These are phyloP conservation scores for Orchestes rusci DNA, from an alignment of 2,888 invertebrate species.

Conservation along the genomic window DNA sequence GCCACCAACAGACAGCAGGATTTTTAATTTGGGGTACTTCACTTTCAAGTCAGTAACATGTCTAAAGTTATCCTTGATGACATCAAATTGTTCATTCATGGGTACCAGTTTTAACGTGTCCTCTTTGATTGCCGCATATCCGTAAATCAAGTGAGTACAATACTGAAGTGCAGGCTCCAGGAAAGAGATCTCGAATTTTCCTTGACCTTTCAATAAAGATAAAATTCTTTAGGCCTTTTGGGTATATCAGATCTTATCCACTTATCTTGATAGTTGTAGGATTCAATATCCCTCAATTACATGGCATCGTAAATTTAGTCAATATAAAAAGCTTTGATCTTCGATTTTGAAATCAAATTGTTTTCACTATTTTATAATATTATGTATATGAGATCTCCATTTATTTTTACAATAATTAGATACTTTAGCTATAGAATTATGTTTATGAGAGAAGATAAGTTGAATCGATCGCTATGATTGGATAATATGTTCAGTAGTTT, in stretches of 20 bases:
- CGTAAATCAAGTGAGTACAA: slow-evolving; percentile 74
- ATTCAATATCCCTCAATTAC: no score
- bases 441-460: no score
- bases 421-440: no score
- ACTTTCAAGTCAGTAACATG: slow-evolving; percentile 63
- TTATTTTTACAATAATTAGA: no score
- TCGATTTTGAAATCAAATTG: not conserved
- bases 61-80: slow-evolving; percentile 68
- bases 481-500: no score
- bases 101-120: slow-evolving; percentile 64
- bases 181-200: slow-evolving; percentile 63
- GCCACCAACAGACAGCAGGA: slow-evolving; percentile 71
- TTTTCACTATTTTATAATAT: not conserved
- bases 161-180: slow-evolving; percentile 68
- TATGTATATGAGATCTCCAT: no score
- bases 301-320: no score
- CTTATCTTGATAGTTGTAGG: no score
- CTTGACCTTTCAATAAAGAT: slow-evolving; percentile 60
- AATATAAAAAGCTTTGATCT: not conserved
- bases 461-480: no score
- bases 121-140: slow-evolving; percentile 71
- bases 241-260: no score
- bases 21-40: slow-evolving; percentile 61
- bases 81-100: slow-evolving; percentile 64
- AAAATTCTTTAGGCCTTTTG: no score